Evolutionary conservation across 1,140 invertebrate species (phyloP), one percentile per base, ranked within the genome.

Genomic region (Drosophila bocqueti): DNA sequence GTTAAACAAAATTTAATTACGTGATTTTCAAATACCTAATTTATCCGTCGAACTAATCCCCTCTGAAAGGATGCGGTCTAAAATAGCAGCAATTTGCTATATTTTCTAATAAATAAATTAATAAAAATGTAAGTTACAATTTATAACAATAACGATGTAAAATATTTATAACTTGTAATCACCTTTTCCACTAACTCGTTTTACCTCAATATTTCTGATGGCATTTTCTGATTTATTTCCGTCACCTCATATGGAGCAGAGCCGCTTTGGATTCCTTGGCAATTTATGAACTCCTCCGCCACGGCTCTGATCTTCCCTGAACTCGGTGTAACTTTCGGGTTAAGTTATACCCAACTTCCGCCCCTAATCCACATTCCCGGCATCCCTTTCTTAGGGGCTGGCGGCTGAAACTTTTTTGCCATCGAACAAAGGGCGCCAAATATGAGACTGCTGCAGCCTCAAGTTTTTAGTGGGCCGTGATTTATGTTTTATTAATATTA

Each of bases 401-500:
- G 18, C 13, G 46, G 26, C 21, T 40, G 8, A 64, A 68, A 57
- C 64, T 68, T 71, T 64, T 46, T 68, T 29, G 49, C 40, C 67
- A 57, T 68, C 64, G 64, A 73, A 73, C 67, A 73, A 73, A 73
- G 43, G 71, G 71, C 55, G 69, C 69, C 69, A 73, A 73, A 62
- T 60, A 50, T 57, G 67, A 80, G 64, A 59, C 43, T 72, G 55
- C 46, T 61, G 55, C 54, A 49, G 18, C 45, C 29, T 31, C 54
- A 75, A 78, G 74, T 82, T 90, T 85, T 90, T 82, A 90, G 81
- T 74, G 74, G 75, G 61, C 38, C 40, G 62, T 90, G 85, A 90
- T 90, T 90, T 90, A 90, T 90, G 79, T 90, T 90, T 90, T 82
- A 90, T 90, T 90, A 90, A 90, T 90, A 90, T 90, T 90, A 90